Evolutionary conservation across 2,797 vertebrate genomes (phyloP), one percentile per base, ranked within the genome.

Genomic region (Aquila chrysaetos): DNA sequence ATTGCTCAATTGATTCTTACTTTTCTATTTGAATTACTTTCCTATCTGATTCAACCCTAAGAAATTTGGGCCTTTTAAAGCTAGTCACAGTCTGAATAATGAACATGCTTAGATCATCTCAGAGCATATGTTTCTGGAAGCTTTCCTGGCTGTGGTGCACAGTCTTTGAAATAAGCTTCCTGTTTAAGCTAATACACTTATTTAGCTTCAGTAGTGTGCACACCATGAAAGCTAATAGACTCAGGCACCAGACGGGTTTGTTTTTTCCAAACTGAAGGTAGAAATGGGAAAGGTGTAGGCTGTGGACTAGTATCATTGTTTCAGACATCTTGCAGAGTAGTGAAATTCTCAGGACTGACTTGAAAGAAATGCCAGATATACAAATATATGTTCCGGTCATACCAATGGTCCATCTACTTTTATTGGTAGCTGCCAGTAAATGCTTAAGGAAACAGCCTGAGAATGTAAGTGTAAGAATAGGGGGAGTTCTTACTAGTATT

Each of bases 111-210:
- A 79, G 84, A 73, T 89, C 88, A 94, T 76, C 86, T 73, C 74
- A 1, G 57, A 94, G 77, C 67, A 78, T 31, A 35, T 74, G 78
- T 80, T 91, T 95, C 70, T 91, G 78, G 91, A 89, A 82, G 92
- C 59, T 88, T 89, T 93, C 48, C 67, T 91, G 89, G 70, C 78
- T 53, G 51, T 48, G 64, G 67, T 72, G 67, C 59, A 24, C 11
- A 65, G 35, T 11, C 95, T 90, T 93, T 87, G 90, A 87, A 93
- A 79, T 39, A 30, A 89, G 86, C 78, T 81, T 96, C 92, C 88
- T 84, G 33, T 88, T 81, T 57, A 85, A 80, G 64, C 57, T 65
- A 30, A 73, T 63, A 46, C 7, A 49, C 41, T 91, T 67, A 35
- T 15, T 84, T 73, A 82, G 37, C 77, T 74, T 25, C 80, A 92